A percentile compares a stretch with the other conserved stretches of the same genome.
Conservation (phyloP, 2,888 invertebrate genomes). For the Drosophila helvetica region DNA sequence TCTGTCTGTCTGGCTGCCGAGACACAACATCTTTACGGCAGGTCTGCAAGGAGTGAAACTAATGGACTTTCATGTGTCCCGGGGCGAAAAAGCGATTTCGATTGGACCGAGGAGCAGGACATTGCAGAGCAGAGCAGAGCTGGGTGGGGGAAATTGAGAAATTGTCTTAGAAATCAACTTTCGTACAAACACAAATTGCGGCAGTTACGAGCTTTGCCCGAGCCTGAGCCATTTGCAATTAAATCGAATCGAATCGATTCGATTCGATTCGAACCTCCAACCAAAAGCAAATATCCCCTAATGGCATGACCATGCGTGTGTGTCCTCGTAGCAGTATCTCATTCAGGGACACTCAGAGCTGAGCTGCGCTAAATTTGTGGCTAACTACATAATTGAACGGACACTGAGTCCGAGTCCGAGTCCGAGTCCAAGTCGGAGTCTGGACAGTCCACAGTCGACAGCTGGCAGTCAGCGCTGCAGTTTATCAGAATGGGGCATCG, state of each 20-base stretch:
- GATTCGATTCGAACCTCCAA: not conserved
- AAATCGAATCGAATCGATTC: slow-evolving; percentile 1
- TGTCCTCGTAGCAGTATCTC: not conserved
- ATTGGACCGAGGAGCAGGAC: slow-evolving; percentile 3
- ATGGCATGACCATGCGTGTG: slow-evolving; percentile 3
- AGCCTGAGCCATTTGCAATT: slow-evolving; percentile 26
- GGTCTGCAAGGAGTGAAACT: not conserved
- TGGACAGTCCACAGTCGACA: not conserved
- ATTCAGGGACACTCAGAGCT: slow-evolving; percentile 3
- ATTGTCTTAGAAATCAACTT: slow-evolving; percentile 28
- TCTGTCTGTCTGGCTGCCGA: not conserved
- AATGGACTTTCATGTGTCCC: slow-evolving; percentile 21
- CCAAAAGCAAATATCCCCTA: slow-evolving; percentile 1
- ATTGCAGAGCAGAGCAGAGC: not conserved
- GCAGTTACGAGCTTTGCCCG: not conserved
- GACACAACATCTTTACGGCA: not conserved
- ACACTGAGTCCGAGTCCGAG: not conserved
- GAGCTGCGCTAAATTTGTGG: slow-evolving; percentile 4
- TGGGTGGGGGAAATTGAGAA: slow-evolving; percentile 34
- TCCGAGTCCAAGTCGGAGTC: too few species aligned
- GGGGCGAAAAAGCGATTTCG: slow-evolving; percentile 21
- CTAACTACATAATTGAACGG: slow-evolving; percentile 20
- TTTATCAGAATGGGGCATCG: slow-evolving; percentile 17
- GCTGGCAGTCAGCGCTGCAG: not conserved
- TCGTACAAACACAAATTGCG: slow-evolving; percentile 16